Evolutionary conservation across 1,140 invertebrate genomes (phyloP), one percentile per base, ranked within the genome.

Genomic region (Tachypleus tridentatus): DNA sequence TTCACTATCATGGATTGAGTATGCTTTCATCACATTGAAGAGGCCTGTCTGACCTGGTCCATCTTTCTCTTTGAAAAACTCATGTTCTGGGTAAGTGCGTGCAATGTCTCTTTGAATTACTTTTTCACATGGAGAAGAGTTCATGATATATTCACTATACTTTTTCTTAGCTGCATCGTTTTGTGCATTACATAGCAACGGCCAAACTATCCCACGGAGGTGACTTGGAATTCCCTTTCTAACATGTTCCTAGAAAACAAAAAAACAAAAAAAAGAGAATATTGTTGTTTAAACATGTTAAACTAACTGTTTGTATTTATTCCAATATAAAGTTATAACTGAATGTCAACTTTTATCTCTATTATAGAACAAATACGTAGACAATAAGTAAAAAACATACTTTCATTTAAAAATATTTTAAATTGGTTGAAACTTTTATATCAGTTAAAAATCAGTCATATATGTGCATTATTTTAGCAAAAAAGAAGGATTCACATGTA

Each of bases 1-100:
- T 81, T 99, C 95, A 60, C 92, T 82, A 77, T 98, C 95, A 76
- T 97, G 90, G 59, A 98, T 78, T 5, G 93, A 97, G 75, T 99
- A 99, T 0, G 96, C 96, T 80, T 97, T 98, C 87, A 97, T 97
- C 60, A 97, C 96, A 80, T 98, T 98, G 76, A 98, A 99, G 4
- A 99, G 80, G 68, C 93, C 93, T 77, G 98, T 93, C 77, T 99
- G 97, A 0, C 95, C 93, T 47, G 92, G 81, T 0, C 95, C 92
- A 79, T 97, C 91, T 77, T 97, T 97, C 74, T 97, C 90, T 71
- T 78, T 79, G 79, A 99, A 99, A 79, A 98, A 98, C 69, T 99
- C 94, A 77, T 98, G 93, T 74, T 99, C 94, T 0, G 97, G 97
- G 80, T 98, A 99, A 0, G 97, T 99, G 54, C 97, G 82, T 0